Evolutionary conservation across 2,797 vertebrate species (phyloP), one percentile per base, ranked within the genome.

Genomic region (Pipistrellus nathusii): DNA sequence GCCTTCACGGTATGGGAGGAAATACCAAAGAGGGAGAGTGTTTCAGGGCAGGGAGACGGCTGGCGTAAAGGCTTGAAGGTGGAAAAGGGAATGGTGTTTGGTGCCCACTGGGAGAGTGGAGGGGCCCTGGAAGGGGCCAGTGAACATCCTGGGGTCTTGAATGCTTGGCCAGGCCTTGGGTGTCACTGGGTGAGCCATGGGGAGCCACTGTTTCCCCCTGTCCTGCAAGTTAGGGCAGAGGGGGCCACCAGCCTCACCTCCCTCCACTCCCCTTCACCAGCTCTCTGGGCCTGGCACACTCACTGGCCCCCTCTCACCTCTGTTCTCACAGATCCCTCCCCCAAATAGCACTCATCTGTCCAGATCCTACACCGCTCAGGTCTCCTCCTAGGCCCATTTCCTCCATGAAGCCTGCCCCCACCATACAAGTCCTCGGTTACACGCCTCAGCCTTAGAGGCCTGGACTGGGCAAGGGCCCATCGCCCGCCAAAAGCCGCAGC

Each of bases 401-500:
- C 85, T 68, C 48, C 25, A 5, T 1, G 80, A 86, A 66, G 53
- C 18, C 57, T 5, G 2, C 51, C 71, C 41, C 3, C 9, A 38
- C 55, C 8, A 30, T 21, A 18, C 13, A 48, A 15, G 81, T 64
- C 64, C 86, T 91, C 10, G 2, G 30, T 69, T 25, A 64, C 6
- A 17, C 5, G 21, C 18, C 44, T 41, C 35, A 6, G 73, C 30
- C 84, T 71, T 66, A 21, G 72, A 51, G 21, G 35, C 44, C 62
- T 18, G 27, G 27, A 25, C 76, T 62, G 2, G 27, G 27, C 32
- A 17, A 68, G 44, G 48, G 9, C 51, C 25, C 8, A 0, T 12
- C n/a, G 9, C 44, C 72, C 25, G 10, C 21, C 11, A 2, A 53
- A 23, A 17, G 53, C 46, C 3, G 0, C 35, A 23, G 48, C 32